Base-by-base conservation (phyloP, 2,888 invertebrate genomes). In the Parnassius apollo region DNA sequence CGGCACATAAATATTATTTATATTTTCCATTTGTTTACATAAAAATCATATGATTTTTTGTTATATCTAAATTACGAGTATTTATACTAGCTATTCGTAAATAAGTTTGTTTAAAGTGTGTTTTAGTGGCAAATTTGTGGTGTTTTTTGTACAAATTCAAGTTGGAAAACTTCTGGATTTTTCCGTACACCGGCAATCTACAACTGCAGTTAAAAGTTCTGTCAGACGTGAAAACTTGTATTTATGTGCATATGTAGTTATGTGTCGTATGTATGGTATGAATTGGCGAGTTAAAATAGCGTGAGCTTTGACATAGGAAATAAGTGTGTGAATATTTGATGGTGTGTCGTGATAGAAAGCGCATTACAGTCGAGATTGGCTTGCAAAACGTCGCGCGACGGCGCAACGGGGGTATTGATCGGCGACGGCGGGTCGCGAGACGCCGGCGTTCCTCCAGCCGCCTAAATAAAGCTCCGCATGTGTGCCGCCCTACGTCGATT, bases 391-490 rank as follows among this genome's bases (percentile, higher is more conserved):
- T 78, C 81, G 80, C 88, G 91, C 91, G 88, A 79, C 90, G 91
- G 91, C 91, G 91, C 91, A 86, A 80, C 76, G 86, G 73, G 87
- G 84, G 88, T 91, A 91, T 91, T 91, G 91, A 91, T 91, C 91
- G 90, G 82, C 90, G 90, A 82, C 82, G 83, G 80, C 82, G 83
- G 80, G 84, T 78, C 82, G 86, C 84, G 83, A 89, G 90, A 88
- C 88, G 88, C 88, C 86, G 89, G 86, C 89, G 89, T 87, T 84
- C 80, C 80, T 80, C 80, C 82, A 75, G 86, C 88, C 88, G 88
- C 90, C 89, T 91, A 91, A 91, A 91, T 90, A 89, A 90, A 90
- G 88, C 89, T 88, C 83, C 76, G 86, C 87, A 87, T 91, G 89
- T 89, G 87, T 85, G 85, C 79, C 79, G 73, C 87, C 88, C 86